These are phyloP conservation scores for Pristis pectinata DNA, from an alignment of 2,797 vertebrate species.

Conservation along the genomic window DNA sequence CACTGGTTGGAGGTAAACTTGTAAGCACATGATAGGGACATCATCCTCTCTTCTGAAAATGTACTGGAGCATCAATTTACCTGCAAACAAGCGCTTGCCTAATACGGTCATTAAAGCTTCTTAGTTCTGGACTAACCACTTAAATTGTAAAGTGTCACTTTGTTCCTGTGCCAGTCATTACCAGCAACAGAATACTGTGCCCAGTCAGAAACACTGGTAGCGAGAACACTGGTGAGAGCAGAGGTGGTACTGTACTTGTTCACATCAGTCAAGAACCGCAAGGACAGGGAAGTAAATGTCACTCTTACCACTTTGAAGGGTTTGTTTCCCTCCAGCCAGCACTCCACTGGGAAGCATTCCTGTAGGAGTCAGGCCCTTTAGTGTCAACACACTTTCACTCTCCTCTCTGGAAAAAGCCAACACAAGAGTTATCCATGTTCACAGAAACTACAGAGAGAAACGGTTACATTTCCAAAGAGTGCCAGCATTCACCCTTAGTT, in stretches of 20 bases:
- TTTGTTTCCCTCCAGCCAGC: slow-evolving; percentile 92
- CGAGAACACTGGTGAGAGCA: neutral
- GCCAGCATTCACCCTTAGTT: neutral
- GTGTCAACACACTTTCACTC: slow-evolving; percentile 93
- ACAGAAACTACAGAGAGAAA: neutral
- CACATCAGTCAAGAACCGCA: neutral
- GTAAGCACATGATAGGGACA: neutral
- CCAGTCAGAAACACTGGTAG: neutral
- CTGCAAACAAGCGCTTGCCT: neutral
- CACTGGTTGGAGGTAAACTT: too few relatives aligned
- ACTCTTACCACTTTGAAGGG: slow-evolving; percentile 91
- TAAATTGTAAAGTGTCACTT: neutral
- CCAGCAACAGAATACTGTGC: too few relatives aligned
- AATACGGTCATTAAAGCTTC: neutral
- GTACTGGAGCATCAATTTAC: neutral
- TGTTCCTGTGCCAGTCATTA: neutral
- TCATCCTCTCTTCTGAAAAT: neutral
- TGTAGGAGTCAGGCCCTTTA: slow-evolving; percentile 95
- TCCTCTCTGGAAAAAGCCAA: slow-evolving; percentile 72
- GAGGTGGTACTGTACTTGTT: neutral
- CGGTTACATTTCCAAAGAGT: neutral
- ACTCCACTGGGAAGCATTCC: slow-evolving; percentile 97
- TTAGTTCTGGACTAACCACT: neutral
- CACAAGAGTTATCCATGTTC: neutral
- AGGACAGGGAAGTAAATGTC: slow-evolving; percentile 40